Evolutionary conservation across 2,797 vertebrate species (phyloP).

Genomic region (Pagetopsis macropterus): DNA sequence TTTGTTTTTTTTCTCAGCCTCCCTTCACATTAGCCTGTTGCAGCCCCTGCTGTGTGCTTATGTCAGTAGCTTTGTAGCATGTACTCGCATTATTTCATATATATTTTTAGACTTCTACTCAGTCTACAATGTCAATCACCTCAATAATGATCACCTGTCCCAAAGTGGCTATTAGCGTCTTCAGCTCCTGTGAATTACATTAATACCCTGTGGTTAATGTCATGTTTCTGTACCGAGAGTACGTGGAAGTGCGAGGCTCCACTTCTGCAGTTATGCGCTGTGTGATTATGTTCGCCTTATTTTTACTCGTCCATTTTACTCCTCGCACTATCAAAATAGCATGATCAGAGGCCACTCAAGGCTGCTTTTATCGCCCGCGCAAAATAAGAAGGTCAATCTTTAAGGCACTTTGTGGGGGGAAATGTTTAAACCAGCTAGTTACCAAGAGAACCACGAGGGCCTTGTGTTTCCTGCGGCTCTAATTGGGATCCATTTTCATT

Average conservation of each 20-base stretch:
- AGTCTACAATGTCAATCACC: slow-evolving; percentile 47
- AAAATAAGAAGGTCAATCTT: slow-evolving; percentile 69
- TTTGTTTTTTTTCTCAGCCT: background rate
- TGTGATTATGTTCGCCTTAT: slow-evolving; percentile 52
- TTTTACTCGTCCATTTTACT: slow-evolving; percentile 60
- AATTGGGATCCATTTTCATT: slow-evolving; percentile 78
- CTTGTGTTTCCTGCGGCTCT: slow-evolving; percentile 50
- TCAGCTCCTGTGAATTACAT: slow-evolving; percentile 69
- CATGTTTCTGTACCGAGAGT: slow-evolving; percentile 60
- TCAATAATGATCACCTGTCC: slow-evolving; percentile 70
- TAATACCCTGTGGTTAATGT: slow-evolving; percentile 72
- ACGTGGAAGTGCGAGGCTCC: slow-evolving; percentile 38
- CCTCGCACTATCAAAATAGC: slow-evolving; percentile 58
- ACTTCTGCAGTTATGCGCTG: slow-evolving; percentile 34
- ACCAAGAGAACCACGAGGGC: slow-evolving; percentile 55
- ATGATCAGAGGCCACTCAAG: slow-evolving; percentile 64
- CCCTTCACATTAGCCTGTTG: slow-evolving; percentile 42
- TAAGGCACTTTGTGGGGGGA: slow-evolving; percentile 53
- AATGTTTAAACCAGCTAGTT: slow-evolving; percentile 53
- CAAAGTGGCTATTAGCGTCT: slow-evolving; percentile 64
- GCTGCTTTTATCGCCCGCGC: slow-evolving; percentile 62
- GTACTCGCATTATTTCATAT: slow-evolving; percentile 36
- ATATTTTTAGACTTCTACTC: slow-evolving; percentile 63
- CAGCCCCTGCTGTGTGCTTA: slow-evolving; percentile 31
- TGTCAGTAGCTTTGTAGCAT: slow-evolving; percentile 47